Evolutionary conservation across 2,113 vertebrate genomes (phyloP), one percentile per base, ranked within the genome.

Genomic region (Anas platyrhynchos): DNA sequence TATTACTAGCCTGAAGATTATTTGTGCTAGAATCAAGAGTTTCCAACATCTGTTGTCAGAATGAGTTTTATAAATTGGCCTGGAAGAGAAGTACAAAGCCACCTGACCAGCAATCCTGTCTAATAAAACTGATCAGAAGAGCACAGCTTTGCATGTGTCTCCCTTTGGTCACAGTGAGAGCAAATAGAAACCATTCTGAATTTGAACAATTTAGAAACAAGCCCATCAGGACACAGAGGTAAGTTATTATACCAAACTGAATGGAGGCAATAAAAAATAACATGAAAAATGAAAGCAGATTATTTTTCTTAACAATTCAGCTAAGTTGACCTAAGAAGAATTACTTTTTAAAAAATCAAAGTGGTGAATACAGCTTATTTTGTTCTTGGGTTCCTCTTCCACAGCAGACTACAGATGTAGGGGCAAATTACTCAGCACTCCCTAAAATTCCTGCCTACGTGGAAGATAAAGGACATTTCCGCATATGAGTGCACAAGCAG

Each of bases 111-210:
- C 56, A 87, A 73, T 54, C 54, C 46, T 75, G 48, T 38, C 69
- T 58, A 93, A 96, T 85, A 94, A 94, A 96, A 75, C 58, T 68
- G 76, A 94, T 82, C 61, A 90, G 66, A 88, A 71, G 29, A 86
- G 75, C 36, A 56, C 6, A 71, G 38, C 32, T 91, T 85, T 88
- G 88, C 62, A 55, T 46, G 61, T 88, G 56, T 46, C 65, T 3
- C 3, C 58, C 76, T 93, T 80, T 80, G 61, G 72, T 89, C 63
- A 27, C 0, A 38, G 71, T 2, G 54, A 86, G 26, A 89, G 55
- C 36, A 88, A 85, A 88, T 1, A 74, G 76, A 34, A 83, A 92
- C 55, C 17, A 43, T 29, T 88, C 80, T 61, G 75, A 89, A 85
- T 73, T 46, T 46, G 48, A 93, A 85, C 41, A 89, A 67, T 90